Base-by-base conservation (phyloP, 2,888 invertebrate genomes). In the Gymnoscelis rufifasciata region DNA sequence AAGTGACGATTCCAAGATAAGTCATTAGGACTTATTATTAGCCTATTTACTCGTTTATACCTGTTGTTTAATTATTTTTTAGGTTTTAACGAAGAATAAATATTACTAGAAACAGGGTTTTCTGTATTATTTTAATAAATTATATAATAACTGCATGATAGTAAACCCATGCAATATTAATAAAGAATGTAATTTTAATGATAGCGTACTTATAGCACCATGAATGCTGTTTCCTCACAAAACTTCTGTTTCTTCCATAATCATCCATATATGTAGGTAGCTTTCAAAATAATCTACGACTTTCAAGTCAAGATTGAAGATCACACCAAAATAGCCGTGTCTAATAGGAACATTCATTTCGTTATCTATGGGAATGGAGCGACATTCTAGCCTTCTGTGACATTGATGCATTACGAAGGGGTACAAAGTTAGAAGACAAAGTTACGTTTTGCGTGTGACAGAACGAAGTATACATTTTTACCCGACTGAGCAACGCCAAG, bases 371-470 rank as follows among this genome's bases (percentile, higher is more conserved):
- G 66, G 65, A 68, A 59, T 61, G 63, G 57, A 57, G 53, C 59
- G 64, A 57, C 50, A 42, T 56, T 59, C 57, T 51, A 55, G 52
- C 43, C 47, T 51, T 43, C 41, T 50, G 45, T 64, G 79, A 78
- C 80, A 60, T 71, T 82, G 79, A 82, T 75, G 54, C 71, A 79
- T 80, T 58, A 63, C 58, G 54, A 53, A 54, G 51, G 54, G 54
- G 47, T 55, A 37, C 49, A 19, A 5, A 19, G 5, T 5, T 19
- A 27, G 8, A 3, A 24, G 30, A 31, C 47, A 43, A 49, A 41
- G 35, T 41, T 45, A 47, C 37, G 5, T 12, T 42, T 12, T 35
- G 24, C 38, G 27, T 28, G 28, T 26, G 42, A 24, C n/a, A n/a
- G 12, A 33, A 28, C 42, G 10, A 1, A 6, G 27, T 37, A 46